Base-by-base conservation (phyloP, 2,797 vertebrate genomes). In the Malacoraja senta region DNA sequence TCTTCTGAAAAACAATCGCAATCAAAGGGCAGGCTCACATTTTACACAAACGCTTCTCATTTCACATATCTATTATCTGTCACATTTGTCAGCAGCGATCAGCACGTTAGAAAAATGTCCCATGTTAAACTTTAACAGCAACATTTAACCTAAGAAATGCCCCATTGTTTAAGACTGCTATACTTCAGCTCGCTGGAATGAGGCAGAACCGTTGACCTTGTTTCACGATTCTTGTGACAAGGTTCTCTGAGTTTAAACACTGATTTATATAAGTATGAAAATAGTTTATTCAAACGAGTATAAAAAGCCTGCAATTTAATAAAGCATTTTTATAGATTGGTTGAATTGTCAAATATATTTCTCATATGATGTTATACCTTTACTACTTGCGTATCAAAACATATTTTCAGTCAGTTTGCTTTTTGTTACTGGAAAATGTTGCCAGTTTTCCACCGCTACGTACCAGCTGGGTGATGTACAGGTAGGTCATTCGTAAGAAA, bases 1-100 rank as follows among this genome's bases (percentile, higher is more conserved):
- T 88, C 63, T 88, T 19, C 84, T 19, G 24, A 74, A 32, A 88
- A 68, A 65, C 61, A 68, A 63, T 35, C 84, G 17, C 15, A 88
- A 88, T 88, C 63, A 88, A 68, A 68, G 84, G n/a, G 61, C 65
- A 88, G 35, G 63, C 63, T 68, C 84, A 88, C 84, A 68, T 88
- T 88, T 68, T 68, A 19, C 68, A 88, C 84, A 88, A 88, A 88
- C 35, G 63, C 84, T 88, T 35, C 61, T 88, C 84, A 88, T 68
- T 88, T 61, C 32, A 88, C 84, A 88, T 88, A 88, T 88, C 84
- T 88, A 88, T 88, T 88, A 88, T 65, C 84, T 88, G 84, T 88
- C 84, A 88, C 65, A 88, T 88, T 88, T 88, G 84, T 88, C 84
- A 88, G 83, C 61, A 86, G 61, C 58, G 61, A 86, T 63, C 58